These are phyloP conservation scores for Geotrypetes seraphini DNA, from an alignment of 2,797 vertebrate genomes.

Conservation along the genomic window DNA sequence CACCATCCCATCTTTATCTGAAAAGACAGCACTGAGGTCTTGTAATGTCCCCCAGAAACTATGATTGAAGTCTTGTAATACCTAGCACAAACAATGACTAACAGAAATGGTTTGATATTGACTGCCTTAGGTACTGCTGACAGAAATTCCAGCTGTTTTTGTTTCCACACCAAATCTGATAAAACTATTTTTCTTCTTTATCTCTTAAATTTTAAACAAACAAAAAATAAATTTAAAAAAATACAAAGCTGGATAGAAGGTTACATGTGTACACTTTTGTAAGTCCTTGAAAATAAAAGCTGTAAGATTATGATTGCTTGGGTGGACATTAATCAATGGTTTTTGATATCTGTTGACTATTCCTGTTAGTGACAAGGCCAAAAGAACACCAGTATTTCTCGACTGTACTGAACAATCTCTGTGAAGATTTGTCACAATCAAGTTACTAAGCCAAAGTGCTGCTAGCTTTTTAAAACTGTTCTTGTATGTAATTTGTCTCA, in stretches of 20 bases:
- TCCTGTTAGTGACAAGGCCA: background rate
- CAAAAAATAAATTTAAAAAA: no score
- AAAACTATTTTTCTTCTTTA: constrained; percentile 12
- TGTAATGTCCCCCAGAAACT: constrained; percentile 31
- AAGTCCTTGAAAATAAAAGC: background rate
- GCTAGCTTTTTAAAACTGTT: no score
- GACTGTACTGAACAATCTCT: background rate
- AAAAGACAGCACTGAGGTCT: constrained; percentile 37
- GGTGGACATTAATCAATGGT: background rate
- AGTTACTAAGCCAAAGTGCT: no score
- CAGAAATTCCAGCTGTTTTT: constrained; percentile 25
- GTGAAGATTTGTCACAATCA: no score
- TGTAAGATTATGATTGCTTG: background rate
- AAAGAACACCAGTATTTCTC: background rate
- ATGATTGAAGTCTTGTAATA: constrained; percentile 35
- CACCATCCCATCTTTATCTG: constrained; percentile 63
- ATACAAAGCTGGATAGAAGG: background rate
- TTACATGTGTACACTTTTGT: background rate
- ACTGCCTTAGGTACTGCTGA: constrained; percentile 14
- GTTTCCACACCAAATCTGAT: constrained; percentile 2
- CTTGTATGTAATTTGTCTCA: no score
- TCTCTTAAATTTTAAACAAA: constrained; percentile 3
- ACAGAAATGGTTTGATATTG: constrained; percentile 7
- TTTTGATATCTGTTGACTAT: constrained; percentile 1
- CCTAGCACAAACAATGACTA: constrained; percentile 7